Conservation (phyloP, 2,888 invertebrate species). For the Cataglyphis cursor region DNA sequence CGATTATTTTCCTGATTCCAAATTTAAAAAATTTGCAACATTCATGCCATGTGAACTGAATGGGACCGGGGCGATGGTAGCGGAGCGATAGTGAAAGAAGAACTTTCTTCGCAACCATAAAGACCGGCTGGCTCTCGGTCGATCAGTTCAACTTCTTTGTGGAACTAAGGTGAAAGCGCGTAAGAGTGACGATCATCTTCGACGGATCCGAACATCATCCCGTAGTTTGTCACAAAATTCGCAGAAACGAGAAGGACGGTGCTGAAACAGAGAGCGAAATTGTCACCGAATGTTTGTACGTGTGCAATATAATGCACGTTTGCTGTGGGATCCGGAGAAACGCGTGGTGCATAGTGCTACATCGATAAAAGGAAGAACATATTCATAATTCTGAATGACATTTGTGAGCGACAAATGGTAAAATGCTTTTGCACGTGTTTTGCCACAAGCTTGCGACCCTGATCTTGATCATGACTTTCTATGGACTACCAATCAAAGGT, state of each 20-base stretch:
- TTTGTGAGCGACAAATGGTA: slow-evolving; percentile 35
- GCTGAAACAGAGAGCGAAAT: background rate
- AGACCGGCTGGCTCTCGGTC: slow-evolving; percentile 73
- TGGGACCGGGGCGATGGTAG: slow-evolving; percentile 62
- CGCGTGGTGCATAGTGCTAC: slow-evolving; percentile 43
- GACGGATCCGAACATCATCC: slow-evolving; percentile 36
- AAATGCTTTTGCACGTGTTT: slow-evolving; percentile 56
- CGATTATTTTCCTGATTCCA: slow-evolving; percentile 60
- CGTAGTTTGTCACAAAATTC: slow-evolving; percentile 55
- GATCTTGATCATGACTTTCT: slow-evolving; percentile 40
- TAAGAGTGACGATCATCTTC: slow-evolving; percentile 66
- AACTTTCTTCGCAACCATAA: slow-evolving; percentile 83
- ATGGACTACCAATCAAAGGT: background rate
- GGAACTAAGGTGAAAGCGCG: slow-evolving; percentile 80
- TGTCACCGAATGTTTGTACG: slow-evolving; percentile 22
- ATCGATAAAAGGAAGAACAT: slow-evolving; percentile 41
- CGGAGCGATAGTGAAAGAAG: slow-evolving; percentile 74
- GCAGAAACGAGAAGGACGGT: slow-evolving; percentile 23
- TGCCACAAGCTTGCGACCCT: slow-evolving; percentile 26
- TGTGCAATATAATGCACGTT: slow-evolving; percentile 61
- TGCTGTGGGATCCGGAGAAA: slow-evolving; percentile 47
- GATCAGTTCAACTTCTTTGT: slow-evolving; percentile 77
- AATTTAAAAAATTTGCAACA: slow-evolving; percentile 67
- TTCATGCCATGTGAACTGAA: slow-evolving; percentile 65
- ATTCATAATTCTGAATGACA: slow-evolving; percentile 37